These are phyloP conservation scores for Pseudopipra pipra DNA, from an alignment of 2,113 vertebrate genomes.

Conservation along the genomic window DNA sequence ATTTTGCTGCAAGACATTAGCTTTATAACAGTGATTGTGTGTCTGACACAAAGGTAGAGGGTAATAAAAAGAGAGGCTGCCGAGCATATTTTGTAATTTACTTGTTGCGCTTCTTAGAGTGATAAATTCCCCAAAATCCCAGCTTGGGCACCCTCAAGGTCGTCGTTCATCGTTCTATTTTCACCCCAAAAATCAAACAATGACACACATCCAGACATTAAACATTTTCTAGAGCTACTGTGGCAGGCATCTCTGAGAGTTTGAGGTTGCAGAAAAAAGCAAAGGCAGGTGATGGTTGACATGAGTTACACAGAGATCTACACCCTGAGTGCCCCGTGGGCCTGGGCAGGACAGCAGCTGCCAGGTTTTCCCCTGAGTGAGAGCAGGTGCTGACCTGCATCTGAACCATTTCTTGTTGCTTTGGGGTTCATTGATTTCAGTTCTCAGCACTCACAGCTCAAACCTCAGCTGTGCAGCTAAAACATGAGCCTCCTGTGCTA, in stretches of 20 bases:
- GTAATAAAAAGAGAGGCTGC: neutral
- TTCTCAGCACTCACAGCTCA: neutral
- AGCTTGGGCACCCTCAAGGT: neutral
- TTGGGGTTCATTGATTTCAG: neutral
- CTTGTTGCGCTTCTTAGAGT: neutral
- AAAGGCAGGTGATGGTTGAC: neutral
- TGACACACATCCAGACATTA: neutral
- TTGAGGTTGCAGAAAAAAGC: neutral
- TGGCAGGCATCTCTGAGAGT: neutral
- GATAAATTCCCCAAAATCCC: neutral
- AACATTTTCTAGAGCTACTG: neutral
- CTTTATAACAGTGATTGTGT: neutral
- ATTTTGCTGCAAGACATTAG: neutral
- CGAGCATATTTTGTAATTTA: neutral
- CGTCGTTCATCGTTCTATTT: neutral
- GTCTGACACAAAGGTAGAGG: neutral
- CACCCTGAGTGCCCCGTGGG: neutral
- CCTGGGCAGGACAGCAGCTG: neutral
- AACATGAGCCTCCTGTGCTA: neutral
- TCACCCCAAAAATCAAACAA: neutral
- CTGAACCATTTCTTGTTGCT: neutral
- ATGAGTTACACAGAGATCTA: neutral
- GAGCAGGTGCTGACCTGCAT: constrained; percentile 30
- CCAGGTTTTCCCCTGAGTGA: neutral
- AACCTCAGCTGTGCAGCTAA: neutral